Evolutionary conservation across 2,113 vertebrate genomes (phyloP).

Genomic region (Amphilophus citrinellus): DNA sequence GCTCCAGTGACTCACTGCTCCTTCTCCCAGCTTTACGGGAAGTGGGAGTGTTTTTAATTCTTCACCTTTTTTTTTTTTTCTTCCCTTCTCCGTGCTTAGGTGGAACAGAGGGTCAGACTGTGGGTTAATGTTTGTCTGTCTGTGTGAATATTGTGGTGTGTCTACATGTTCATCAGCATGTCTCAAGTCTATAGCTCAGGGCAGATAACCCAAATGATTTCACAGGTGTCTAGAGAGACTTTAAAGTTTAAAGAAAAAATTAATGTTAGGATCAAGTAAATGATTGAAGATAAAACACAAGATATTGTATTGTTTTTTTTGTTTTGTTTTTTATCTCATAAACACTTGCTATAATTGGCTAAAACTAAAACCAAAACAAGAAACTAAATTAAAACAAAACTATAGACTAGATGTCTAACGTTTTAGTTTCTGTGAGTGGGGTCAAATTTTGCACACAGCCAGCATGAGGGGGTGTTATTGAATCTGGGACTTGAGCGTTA

Average conservation of each 20-base stretch:
- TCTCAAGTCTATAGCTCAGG: conserved; percentile 41
- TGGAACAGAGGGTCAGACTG: conserved; percentile 49
- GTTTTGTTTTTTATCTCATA: no score
- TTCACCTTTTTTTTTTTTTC: conserved; percentile 23
- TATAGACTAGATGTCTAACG: neutral
- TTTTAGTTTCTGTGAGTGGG: neutral
- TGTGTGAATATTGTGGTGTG: conserved; percentile 60
- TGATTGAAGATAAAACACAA: neutral
- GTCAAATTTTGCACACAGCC: neutral
- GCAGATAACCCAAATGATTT: conserved; percentile 59
- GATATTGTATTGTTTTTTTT: no score
- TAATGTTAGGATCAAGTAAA: neutral
- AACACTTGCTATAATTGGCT: neutral
- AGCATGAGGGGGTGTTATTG: neutral
- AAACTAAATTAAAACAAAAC: neutral
- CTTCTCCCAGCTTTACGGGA: conserved; percentile 81
- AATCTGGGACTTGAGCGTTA: neutral
- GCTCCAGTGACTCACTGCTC: conserved; percentile 79
- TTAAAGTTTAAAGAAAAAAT: conserved; percentile 5
- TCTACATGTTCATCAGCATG: conserved; percentile 50
- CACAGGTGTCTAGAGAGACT: conserved; percentile 49
- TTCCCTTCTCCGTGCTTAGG: conserved; percentile 14
- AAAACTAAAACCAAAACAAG: neutral
- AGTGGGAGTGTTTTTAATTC: conserved; percentile 83
- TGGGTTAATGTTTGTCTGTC: conserved; percentile 69